These are phyloP conservation scores for Vespertilio murinus DNA, from an alignment of 2,797 vertebrate species.

Conservation along the genomic window DNA sequence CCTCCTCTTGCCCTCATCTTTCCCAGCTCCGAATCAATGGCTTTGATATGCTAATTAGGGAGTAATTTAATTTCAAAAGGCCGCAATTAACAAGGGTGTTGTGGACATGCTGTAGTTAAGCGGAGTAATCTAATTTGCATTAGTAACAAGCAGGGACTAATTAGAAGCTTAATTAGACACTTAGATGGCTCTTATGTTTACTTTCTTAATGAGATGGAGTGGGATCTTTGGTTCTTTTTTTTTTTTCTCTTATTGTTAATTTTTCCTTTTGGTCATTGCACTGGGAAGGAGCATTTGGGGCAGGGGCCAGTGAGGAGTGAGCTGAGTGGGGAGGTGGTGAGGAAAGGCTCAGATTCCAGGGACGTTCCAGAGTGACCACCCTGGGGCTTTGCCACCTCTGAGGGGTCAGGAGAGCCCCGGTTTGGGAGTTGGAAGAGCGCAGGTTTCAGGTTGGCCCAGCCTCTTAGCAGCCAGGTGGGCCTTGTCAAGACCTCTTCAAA, in stretches of 20 bases:
- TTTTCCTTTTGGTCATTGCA: slow-evolving; percentile 82
- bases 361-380: neutral
- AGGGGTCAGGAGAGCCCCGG: neutral
- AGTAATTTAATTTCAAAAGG: slow-evolving; percentile 99
- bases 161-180: slow-evolving; percentile 99
- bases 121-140: slow-evolving; percentile 99
- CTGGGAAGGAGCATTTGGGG: slow-evolving; percentile 54
- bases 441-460: neutral
- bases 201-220: slow-evolving; percentile 99
- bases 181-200: slow-evolving; percentile 99
- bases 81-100: slow-evolving; percentile 99
- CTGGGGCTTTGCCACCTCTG: neutral
- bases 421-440: neutral
- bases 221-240: slow-evolving; percentile 78
- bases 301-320: neutral
- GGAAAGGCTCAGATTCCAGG: neutral
- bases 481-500: slow-evolving; percentile 13
- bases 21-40: slow-evolving; percentile 98
- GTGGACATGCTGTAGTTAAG: slow-evolving; percentile 99
- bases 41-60: slow-evolving; percentile 99
- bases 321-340: neutral
- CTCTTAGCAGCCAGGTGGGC: neutral
- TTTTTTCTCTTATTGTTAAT: slow-evolving; percentile 77
- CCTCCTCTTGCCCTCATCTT: slow-evolving; percentile 93
- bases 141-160: slow-evolving; percentile 99